phyloP scores from a whole-genome alignment of 1,140 invertebrate species.

The Leucophenga varia region DNA sequence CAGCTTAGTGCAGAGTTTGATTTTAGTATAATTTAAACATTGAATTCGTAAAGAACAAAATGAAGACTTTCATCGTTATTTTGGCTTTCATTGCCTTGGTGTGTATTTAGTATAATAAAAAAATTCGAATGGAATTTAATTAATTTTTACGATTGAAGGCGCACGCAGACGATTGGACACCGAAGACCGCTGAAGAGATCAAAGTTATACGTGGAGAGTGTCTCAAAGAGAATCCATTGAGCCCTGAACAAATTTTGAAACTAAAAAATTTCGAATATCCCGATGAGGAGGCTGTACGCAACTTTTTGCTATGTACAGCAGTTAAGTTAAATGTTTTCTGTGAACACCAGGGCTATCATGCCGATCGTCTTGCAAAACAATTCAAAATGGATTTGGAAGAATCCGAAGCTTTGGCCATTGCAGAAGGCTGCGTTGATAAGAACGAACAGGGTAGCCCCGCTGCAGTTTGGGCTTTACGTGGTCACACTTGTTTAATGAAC shows the following conservation, averaged over 20 bases:
- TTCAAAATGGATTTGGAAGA: conserved; percentile 49
- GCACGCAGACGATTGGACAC: conserved; percentile 34
- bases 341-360: conserved; percentile 40
- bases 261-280: conserved; percentile 42
- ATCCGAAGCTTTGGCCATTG: conserved; percentile 41
- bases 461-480: conserved; percentile 45
- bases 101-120: conserved; percentile 23
- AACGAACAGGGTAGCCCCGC: conserved; percentile 29
- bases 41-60: conserved; percentile 27
- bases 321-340: conserved; percentile 46
- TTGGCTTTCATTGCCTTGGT: conserved; percentile 40
- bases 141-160: too few relatives aligned
- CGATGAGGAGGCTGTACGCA: conserved; percentile 38
- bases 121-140: neutral
- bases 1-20: too few relatives aligned
- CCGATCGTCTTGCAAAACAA: conserved; percentile 49
- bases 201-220: conserved; percentile 38
- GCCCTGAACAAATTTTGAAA: conserved; percentile 25
- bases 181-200: conserved; percentile 37
- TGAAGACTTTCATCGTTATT: conserved; percentile 35
- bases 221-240: conserved; percentile 31
- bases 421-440: conserved; percentile 37
- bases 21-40: conserved; percentile 5
- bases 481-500: conserved; percentile 46
- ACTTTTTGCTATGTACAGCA: conserved; percentile 41